Evolutionary conservation across 2,113 vertebrate genomes (phyloP).

Genomic region (Ramphastos sulfuratus): DNA sequence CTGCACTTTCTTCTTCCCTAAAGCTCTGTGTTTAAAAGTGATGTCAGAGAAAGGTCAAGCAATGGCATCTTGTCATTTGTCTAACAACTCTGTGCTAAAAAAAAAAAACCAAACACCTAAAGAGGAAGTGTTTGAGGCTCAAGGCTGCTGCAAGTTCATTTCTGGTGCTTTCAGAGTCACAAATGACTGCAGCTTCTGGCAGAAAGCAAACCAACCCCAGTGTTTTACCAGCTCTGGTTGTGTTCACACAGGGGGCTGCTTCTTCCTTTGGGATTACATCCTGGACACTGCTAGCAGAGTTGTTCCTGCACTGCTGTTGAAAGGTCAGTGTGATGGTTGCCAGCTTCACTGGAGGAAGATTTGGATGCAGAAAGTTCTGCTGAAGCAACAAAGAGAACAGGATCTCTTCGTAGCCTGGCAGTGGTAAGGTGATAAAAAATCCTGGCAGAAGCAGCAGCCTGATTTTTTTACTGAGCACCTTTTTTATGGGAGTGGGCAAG

Average conservation of each 20-base stretch:
- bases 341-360: neutral
- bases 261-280: neutral
- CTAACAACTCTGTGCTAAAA: neutral
- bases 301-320: neutral
- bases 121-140: neutral
- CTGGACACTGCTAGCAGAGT: neutral
- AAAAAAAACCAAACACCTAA: neutral
- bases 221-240: neutral
- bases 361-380: neutral
- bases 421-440: neutral
- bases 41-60: neutral
- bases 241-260: neutral
- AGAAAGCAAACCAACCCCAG: neutral
- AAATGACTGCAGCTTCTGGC: neutral
- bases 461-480: neutral
- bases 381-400: neutral
- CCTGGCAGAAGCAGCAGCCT: neutral
- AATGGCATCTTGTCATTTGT: neutral
- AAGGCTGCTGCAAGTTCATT: neutral
- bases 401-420: neutral
- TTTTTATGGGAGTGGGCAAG: neutral
- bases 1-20: neutral
- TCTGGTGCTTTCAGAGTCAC: neutral
- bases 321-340: neutral
- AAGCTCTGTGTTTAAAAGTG: neutral